phyloP scores from a whole-genome alignment of 2,797 vertebrate species.

The Merluccius polli region DNA sequence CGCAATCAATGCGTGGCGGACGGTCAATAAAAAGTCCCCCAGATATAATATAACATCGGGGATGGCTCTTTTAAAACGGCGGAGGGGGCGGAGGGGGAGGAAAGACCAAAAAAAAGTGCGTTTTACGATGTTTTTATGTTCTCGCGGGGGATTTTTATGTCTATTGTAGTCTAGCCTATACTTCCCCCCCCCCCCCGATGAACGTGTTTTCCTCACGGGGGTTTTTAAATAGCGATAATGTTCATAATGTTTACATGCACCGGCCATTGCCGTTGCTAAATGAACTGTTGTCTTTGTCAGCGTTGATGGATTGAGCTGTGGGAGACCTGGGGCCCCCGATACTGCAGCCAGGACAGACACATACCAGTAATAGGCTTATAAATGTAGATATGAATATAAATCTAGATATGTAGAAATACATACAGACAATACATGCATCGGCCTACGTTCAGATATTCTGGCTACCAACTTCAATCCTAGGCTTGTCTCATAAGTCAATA shows the following conservation, averaged over 20 bases:
- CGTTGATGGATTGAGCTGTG: background rate
- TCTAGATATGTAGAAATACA: too few relatives aligned
- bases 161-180: background rate
- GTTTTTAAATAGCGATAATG: background rate
- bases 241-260: background rate
- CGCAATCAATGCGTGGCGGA: constrained; percentile 27
- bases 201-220: background rate
- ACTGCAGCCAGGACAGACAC: background rate
- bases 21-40: constrained; percentile 43
- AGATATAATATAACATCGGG: constrained; percentile 35
- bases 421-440: background rate
- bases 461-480: background rate
- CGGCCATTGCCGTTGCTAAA: background rate
- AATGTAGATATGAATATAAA: too few relatives aligned
- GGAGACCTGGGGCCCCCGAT: background rate
- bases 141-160: background rate
- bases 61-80: background rate
- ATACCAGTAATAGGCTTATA: too few relatives aligned
- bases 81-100: background rate
- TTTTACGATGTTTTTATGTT: background rate
- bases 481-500: background rate
- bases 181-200: background rate
- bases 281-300: background rate
- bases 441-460: background rate
- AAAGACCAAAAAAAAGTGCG: background rate